Evolutionary conservation across 2,888 invertebrate species (phyloP).

Genomic region (Meteorus colon): DNA sequence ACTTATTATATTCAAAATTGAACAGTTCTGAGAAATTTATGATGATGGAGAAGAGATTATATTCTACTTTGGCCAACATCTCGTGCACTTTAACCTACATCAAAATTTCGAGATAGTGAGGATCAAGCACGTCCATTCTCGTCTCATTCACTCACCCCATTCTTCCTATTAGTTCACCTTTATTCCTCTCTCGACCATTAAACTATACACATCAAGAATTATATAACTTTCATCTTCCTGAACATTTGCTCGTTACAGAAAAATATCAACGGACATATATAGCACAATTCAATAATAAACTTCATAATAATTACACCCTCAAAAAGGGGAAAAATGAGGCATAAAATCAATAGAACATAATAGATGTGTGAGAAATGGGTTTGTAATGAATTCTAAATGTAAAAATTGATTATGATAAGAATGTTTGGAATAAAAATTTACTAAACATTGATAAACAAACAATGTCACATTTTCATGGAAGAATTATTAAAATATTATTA

Average conservation of each 20-base stretch:
- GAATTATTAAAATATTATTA: too few species aligned
- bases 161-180: background rate
- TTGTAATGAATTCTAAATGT: too few species aligned
- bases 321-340: background rate
- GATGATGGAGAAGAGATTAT: slow-evolving; percentile 10
- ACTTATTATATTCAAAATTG: background rate
- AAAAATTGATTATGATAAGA: too few species aligned
- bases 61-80: background rate
- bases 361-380: background rate
- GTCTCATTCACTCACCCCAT: background rate
- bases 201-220: background rate
- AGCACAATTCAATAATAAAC: background rate
- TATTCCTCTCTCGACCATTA: background rate
- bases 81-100: slow-evolving; percentile 38
- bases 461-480: too few species aligned
- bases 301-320: background rate
- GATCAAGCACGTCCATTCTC: background rate
- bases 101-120: background rate
- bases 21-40: background rate
- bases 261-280: background rate
- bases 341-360: background rate
- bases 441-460: too few species aligned
- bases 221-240: background rate
- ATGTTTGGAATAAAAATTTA: too few species aligned
- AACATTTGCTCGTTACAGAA: background rate